Base-by-base conservation (phyloP, 2,888 invertebrate genomes). In the Lasiommata megera region DNA sequence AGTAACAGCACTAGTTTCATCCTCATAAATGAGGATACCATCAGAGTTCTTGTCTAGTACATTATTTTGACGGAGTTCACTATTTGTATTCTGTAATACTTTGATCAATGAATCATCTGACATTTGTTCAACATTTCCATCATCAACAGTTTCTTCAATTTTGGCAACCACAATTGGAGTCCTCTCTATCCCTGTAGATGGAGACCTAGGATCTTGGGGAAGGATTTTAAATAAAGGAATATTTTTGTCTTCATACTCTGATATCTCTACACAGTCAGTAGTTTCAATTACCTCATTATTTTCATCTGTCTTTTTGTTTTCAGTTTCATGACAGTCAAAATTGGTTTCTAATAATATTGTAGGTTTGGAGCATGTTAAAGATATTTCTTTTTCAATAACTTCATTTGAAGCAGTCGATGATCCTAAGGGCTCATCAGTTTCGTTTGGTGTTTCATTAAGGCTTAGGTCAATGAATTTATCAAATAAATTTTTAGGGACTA, bases 1-100 rank as follows among this genome's bases (percentile, higher is more conserved):
- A 71, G 71, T 76, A 11, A 77, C 56, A 55, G 67, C 60, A 56
- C 63, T 63, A n/a, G 72, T 61, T 48, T 89, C 83, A 82, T 93
- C 93, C 82, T 93, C 93, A 79, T 93, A 93, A 63, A 93, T 92
- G n/a, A 92, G 75, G 47, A 92, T 76, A 3, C 88, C 91, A 54
- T 92, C 85, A 64, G 84, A 73, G 65, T 84, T 88, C 54, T 86
- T 76, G 65, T 84, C 74, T 62, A 66, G 50, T 11, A 50, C 41
- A 23, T 65, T 61, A 58, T 69, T 70, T 60, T 82, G 77, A 3
- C 79, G 74, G 6, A 83, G 72, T 59, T 87, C 84, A 34, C 68
- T 70, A 75, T 86, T 88, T 17, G 81, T 83, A 57, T 69, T 85
- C 66, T 89, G 85, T 51, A 90, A 71, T 40, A 80, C 85, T 76